These are phyloP conservation scores for Florisuga fusca DNA, from an alignment of 2,797 vertebrate genomes.

Conservation along the genomic window DNA sequence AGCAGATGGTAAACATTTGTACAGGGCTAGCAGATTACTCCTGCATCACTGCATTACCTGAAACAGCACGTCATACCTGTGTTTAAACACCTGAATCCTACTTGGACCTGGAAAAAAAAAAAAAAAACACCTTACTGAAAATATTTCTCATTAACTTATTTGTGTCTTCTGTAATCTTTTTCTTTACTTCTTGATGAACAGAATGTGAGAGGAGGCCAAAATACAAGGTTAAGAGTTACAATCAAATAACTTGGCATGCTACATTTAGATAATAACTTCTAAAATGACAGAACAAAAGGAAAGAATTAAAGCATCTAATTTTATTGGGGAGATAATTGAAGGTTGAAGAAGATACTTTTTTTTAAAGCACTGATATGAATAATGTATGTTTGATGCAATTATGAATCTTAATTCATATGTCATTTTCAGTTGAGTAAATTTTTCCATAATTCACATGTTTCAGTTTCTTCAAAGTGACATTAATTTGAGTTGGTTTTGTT, in stretches of 20 bases:
- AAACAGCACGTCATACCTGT: not conserved
- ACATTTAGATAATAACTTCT: not conserved
- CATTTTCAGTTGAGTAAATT: not conserved
- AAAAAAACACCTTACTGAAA: not conserved
- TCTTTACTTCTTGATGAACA: not conserved
- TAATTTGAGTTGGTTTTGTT: not conserved
- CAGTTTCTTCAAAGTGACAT: not conserved
- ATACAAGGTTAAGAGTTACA: not conserved
- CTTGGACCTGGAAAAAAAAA: accelerated
- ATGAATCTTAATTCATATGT: not conserved
- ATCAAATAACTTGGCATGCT: not conserved
- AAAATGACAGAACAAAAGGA: not conserved
- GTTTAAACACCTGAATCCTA: not conserved
- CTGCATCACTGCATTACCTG: not conserved
- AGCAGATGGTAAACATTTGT: not conserved
- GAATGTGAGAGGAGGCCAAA: not conserved
- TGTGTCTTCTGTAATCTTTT: not conserved
- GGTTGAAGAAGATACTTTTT: not conserved
- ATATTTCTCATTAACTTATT: not conserved
- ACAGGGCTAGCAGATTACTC: not conserved
- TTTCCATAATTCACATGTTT: not conserved
- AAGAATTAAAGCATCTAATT: not conserved
- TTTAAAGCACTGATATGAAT: not conserved
- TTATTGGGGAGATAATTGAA: not conserved
- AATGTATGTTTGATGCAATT: not conserved